These are phyloP conservation scores for Ursus arctos DNA, from an alignment of 2,113 vertebrate species.

Conservation along the genomic window DNA sequence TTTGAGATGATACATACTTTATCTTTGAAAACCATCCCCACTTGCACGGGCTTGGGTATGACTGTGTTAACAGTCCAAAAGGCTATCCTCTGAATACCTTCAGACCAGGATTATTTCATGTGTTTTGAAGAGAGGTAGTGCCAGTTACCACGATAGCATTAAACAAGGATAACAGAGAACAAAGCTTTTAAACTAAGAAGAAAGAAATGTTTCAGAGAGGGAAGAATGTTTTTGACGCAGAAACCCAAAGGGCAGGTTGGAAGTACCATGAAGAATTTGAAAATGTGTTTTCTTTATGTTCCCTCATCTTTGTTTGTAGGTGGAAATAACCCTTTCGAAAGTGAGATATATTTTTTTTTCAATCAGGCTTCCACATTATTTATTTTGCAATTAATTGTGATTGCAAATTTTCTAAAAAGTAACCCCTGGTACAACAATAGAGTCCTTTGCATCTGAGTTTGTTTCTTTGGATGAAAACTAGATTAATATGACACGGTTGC, in stretches of 20 bases:
- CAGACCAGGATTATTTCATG: not conserved
- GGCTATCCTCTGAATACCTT: not conserved
- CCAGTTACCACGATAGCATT: not conserved
- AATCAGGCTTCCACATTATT: not conserved
- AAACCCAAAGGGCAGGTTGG: conserved; percentile 22
- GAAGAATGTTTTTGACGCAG: conserved; percentile 21
- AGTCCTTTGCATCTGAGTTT: not conserved
- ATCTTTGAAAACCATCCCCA: not conserved
- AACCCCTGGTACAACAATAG: not conserved
- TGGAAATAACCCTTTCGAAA: not conserved
- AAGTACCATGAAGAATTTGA: conserved; percentile 33
- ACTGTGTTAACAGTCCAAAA: not conserved
- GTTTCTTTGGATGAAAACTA: not conserved
- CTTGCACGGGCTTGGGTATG: not conserved
- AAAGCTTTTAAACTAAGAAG: conserved; percentile 48
- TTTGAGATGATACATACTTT: not conserved
- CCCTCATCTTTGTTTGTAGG: conserved; percentile 1
- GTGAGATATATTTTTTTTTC: not conserved
- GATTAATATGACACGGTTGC: not conserved
- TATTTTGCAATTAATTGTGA: conserved; percentile 21
- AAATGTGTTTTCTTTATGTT: conserved; percentile 18
- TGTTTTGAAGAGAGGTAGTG: conserved; percentile 59
- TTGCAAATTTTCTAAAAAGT: not conserved
- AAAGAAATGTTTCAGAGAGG: conserved; percentile 51
- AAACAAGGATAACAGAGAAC: not conserved